A percentile compares a stretch with the other conserved stretches of the same genome.
Evolutionary conservation across 2,113 vertebrate species (phyloP).

Genomic region (Trochalopteron elliotii): DNA sequence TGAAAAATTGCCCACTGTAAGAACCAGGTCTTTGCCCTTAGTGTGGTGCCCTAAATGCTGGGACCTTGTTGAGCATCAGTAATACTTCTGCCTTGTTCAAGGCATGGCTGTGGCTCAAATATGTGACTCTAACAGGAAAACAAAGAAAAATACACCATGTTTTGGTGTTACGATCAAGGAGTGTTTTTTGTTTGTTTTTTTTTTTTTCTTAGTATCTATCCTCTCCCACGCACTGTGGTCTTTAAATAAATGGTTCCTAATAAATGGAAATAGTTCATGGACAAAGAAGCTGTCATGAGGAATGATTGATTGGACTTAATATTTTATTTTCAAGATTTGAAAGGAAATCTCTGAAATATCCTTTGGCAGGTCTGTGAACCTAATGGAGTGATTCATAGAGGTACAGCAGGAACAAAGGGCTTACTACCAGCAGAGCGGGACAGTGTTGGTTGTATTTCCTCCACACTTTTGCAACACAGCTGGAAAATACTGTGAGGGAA

Average conservation of each 20-base stretch:
- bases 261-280: background rate
- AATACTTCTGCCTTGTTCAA: background rate
- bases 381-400: background rate
- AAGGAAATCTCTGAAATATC: slow-evolving; percentile 26
- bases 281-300: background rate
- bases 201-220: background rate
- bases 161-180: background rate
- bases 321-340: slow-evolving; percentile 38
- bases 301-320: slow-evolving; percentile 30
- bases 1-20: background rate
- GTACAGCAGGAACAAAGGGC: background rate
- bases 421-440: background rate
- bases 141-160: background rate
- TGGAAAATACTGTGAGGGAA: background rate
- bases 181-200: background rate
- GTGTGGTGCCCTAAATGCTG: background rate
- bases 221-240: background rate
- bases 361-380: slow-evolving; percentile 8
- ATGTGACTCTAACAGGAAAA: background rate
- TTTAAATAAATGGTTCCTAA: slow-evolving; percentile 6
- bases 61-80: background rate
- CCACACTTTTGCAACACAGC: fast-evolving
- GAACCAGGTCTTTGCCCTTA: background rate
- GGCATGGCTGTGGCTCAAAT: background rate
- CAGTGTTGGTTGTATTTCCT: background rate